Conservation (phyloP, 2,888 invertebrate species). For the Drosophila testacea region DNA sequence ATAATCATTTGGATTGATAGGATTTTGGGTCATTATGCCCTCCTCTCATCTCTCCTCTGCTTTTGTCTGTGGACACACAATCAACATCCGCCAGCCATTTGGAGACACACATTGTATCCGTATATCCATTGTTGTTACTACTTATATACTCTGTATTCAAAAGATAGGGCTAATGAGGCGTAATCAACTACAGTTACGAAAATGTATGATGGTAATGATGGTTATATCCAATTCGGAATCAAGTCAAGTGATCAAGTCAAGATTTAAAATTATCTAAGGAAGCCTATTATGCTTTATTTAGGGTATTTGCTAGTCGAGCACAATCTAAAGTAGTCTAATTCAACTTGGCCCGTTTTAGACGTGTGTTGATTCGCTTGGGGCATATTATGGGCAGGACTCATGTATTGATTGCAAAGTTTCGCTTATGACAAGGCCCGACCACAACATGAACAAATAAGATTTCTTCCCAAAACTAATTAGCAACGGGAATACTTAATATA, state of each 20-base stretch:
- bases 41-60: background rate
- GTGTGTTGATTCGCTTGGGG: slow-evolving; percentile 43
- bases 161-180: no score
- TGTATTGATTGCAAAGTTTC: slow-evolving; percentile 62
- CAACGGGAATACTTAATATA: slow-evolving; percentile 47
- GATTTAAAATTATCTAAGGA: background rate
- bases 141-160: slow-evolving; percentile 30
- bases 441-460: slow-evolving; percentile 66
- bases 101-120: slow-evolving; percentile 36
- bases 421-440: slow-evolving; percentile 50
- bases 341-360: slow-evolving; percentile 11
- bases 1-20: slow-evolving; percentile 79
- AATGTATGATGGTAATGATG: no score
- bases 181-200: background rate
- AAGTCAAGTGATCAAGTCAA: no score
- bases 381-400: slow-evolving; percentile 53
- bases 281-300: background rate
- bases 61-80: slow-evolving; percentile 29
- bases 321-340: background rate
- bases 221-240: no score
- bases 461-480: slow-evolving; percentile 76
- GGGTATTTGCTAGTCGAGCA: slow-evolving; percentile 8
- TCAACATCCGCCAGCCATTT: slow-evolving; percentile 58
- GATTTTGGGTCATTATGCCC: slow-evolving; percentile 77
- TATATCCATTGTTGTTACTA: slow-evolving; percentile 18